A percentile compares a stretch with the other conserved stretches of the same genome.
These are phyloP conservation scores for Carduelis carduelis DNA, from an alignment of 2,797 vertebrate genomes.

Conservation along the genomic window DNA sequence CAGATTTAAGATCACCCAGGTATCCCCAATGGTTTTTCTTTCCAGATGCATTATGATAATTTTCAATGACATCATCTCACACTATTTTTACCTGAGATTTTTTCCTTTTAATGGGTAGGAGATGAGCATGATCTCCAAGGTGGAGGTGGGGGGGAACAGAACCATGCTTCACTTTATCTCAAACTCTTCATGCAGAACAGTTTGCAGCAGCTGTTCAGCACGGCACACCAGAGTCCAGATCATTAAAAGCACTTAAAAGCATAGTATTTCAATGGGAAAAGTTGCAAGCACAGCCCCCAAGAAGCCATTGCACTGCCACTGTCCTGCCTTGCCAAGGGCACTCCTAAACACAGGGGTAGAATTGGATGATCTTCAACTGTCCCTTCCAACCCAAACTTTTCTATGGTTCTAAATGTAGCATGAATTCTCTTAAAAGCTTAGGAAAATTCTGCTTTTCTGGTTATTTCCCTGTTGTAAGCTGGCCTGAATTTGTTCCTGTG, in stretches of 20 bases:
- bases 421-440: background rate
- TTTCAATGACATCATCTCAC: constrained; percentile 29
- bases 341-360: background rate
- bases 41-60: constrained; percentile 52
- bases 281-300: background rate
- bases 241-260: background rate
- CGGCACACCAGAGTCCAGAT: background rate
- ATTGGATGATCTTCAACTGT: background rate
- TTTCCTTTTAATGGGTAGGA: background rate
- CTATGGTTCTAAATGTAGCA: background rate
- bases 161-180: background rate
- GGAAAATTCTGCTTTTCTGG: background rate
- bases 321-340: background rate
- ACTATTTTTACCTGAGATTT: constrained; percentile 3
- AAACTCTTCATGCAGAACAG: background rate
- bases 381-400: background rate
- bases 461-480: rapidly evolving
- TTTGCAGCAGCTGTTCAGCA: background rate
- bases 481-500: background rate
- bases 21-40: constrained; percentile 19
- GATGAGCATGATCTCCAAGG: background rate
- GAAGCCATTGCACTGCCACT: background rate
- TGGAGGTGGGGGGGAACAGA: background rate
- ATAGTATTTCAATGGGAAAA: background rate
- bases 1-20: constrained; percentile 1